Evolutionary conservation across 2,113 vertebrate genomes (phyloP), one percentile per base, ranked within the genome.

Genomic region (Benitochromis conjunctus): DNA sequence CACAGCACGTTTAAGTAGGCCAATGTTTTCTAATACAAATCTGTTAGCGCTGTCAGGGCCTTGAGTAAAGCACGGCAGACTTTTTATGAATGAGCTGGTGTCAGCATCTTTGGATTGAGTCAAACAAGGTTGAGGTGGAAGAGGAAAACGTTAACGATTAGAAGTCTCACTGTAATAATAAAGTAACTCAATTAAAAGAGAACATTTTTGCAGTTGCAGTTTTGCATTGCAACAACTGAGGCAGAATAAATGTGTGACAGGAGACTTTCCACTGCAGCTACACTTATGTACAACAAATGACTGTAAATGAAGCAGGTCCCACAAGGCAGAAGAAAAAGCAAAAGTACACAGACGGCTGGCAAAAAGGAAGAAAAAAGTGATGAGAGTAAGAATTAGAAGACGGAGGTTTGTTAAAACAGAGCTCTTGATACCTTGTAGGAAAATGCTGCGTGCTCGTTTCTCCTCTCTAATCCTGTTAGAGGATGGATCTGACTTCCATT

Each of bases 391-490:
- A 74, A 57, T 69, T 31, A 77, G 9, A 5, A 76, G 80, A 77
- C 3, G 9, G 31, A 21, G 58, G 24, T 36, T 55, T 62, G 77
- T 69, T 88, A 14, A 83, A 81, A 87, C 14, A 2, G 7, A 82
- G 51, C 51, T 69, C 11, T 0, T 13, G 24, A 9, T 11, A 46
- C 76, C 46, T 86, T 6, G 62, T 24, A 79, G 83, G n/a, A 82
- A 91, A 89, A 83, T 24, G 87, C 89, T 43, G 83, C 41, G 2
- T 57, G 64, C 60, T 85, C 48, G 46, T 86, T 88, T 80, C 76
- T 83, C 36, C 60, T 66, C 80, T 55, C 4, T 92, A 91, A 93
- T 91, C 87, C 76, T 5, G 86, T 93, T 89, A 88, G 83, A 58
- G 8, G 51, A 56, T 13, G 18, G 38, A 84, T 84, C 79, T 1